Conservation (phyloP, 2,113 vertebrate species). For the Athene cunicularia region DNA sequence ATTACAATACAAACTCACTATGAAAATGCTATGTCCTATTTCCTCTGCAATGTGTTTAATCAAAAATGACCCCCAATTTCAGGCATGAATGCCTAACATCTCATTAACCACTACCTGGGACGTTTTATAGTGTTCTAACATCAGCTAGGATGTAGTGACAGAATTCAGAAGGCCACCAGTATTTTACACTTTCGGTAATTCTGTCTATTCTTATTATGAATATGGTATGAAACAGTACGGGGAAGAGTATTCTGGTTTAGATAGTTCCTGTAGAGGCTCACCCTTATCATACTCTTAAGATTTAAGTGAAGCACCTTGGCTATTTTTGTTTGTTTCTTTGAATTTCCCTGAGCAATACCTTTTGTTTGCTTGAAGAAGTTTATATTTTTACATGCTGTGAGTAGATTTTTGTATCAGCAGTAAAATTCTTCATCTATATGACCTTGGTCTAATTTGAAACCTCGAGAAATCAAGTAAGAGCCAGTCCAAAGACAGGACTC, state of each 20-base stretch:
- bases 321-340: neutral
- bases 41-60: slow-evolving; percentile 69
- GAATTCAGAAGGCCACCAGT: neutral
- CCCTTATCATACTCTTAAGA: neutral
- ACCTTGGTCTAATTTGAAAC: neutral
- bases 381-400: neutral
- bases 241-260: neutral
- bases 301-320: neutral
- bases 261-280: neutral
- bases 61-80: slow-evolving; percentile 79
- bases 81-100: slow-evolving; percentile 66
- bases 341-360: neutral
- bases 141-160: neutral
- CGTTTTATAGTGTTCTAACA: neutral
- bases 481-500: neutral
- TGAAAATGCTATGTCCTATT: slow-evolving; percentile 66
- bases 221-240: neutral
- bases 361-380: neutral
- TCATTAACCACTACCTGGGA: slow-evolving; percentile 55
- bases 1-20: neutral
- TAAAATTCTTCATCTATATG: neutral
- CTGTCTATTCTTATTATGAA: neutral
- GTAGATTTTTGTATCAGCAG: neutral
- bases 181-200: neutral
- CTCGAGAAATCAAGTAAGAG: neutral